Evolutionary conservation across 2,888 invertebrate species (phyloP), one percentile per base, ranked within the genome.

Genomic region (Cheilosia vulpina): DNA sequence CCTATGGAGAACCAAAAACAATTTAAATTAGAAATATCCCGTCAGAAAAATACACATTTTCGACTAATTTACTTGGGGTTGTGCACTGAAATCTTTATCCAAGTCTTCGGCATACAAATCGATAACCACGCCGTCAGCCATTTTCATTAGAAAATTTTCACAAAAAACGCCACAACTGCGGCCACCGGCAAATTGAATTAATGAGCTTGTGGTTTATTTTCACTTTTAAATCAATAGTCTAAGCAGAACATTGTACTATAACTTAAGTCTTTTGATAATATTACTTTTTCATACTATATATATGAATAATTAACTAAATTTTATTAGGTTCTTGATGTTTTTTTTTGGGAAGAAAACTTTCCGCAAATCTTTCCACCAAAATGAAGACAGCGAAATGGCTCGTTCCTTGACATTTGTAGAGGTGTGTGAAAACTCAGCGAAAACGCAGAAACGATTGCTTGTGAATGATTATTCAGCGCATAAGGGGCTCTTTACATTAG

Each of bases 41-140:
- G 13, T 62, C 55, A 34, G 24, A 52, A 38, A 53, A 71, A 58
- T 6, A 41, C 19, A 71, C 34, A 58, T 31, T 60, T 21, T 15
- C 4, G 21, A 60, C 4, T 31, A 62, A 66, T 88, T 87, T 89
- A 92, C 90, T 90, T 92, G 93, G 92, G 95, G 95, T 94, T 96
- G 96, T 88, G 95, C 95, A 93, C 89, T 88, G 87, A 98, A 98
- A 94, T 98, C 98, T 91, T 97, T 97, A 93, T 98, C 98, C 92
- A 98, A 96, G 94, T 98, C 98, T 92, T 98, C 98, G 89, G 97
- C 97, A 93, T 98, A 98, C 90, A 98, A 95, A 96, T 98, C 98
- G 93, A 98, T 97, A 94, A 98, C 98, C 92, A 96, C 96, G 94
- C 97, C 96, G 94, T 98, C 98, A 94, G 97, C 97, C 97, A 97